Evolutionary conservation across 2,797 vertebrate genomes (phyloP), one percentile per base, ranked within the genome.

Genomic region (Semotilus atromaculatus): DNA sequence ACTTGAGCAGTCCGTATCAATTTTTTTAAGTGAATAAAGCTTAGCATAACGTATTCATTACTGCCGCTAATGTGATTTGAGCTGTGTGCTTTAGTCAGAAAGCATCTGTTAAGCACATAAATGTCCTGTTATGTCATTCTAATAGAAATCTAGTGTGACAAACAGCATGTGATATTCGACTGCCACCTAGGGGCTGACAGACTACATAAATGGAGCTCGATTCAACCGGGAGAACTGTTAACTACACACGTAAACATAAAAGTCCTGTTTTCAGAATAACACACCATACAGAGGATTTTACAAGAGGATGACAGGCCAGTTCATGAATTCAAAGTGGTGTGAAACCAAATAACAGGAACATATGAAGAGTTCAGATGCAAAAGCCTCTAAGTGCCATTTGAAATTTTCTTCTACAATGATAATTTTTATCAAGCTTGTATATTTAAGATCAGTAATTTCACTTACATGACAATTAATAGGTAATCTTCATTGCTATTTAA

Each of bases 171-270:
- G 19, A 80, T 70, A 19, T 31, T 86, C 45, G 68, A 31, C 82
- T 86, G 87, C 87, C 85, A 68, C 48, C 82, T n/a, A 79, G 67
- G 74, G 82, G 40, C 10, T 13, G 16, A 34, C 13, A 40, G 3
- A 2, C 31, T 26, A 2, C 26, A 83, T 58, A 1, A 5, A 14
- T 11, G 34, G 51, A 36, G 38, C 23, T 75, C 4, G 29, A 36
- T 23, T 36, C 1, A 74, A 10, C 29, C 13, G 29, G 45, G 18
- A 34, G 48, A 31, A 48, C 48, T 66, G 40, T 18, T 73, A 51
- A 34, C 16, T 26, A 31, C 14, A 82, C 21, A 71, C 19, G 19
- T 40, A 19, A 62, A 67, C 55, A 23, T 8, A 31, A 7, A 26
- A 64, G 9, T 10, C 13, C 4, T 4, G 21, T 19, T 73, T 72